Percentiles rank a stretch among this genome's conserved stretches.
Conservation (phyloP, 2,888 invertebrate species). For the Hetaerina titia region DNA sequence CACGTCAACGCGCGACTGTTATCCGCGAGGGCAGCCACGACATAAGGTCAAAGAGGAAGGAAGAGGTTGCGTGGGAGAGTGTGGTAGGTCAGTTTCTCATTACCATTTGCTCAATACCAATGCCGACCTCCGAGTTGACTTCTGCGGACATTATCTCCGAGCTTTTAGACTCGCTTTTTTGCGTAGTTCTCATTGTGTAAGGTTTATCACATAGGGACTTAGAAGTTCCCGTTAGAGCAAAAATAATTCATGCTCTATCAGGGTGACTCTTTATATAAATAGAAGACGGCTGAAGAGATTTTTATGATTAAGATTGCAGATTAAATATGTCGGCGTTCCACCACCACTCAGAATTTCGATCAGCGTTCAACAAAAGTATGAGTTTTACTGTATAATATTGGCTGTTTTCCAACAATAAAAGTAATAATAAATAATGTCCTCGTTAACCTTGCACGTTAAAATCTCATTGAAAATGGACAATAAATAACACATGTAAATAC, state of each 20-base stretch:
- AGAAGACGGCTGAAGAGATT: too few species aligned
- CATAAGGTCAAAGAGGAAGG: not conserved
- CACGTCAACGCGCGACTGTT: not conserved
- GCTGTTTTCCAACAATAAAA: too few species aligned
- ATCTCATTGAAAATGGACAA: too few species aligned
- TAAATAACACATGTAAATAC: too few species aligned
- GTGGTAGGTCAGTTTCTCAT: not conserved
- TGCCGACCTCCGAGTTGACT: not conserved
- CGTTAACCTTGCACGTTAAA: too few species aligned
- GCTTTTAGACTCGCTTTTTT: not conserved
- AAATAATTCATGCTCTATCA: not conserved
- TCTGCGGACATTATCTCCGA: not conserved
- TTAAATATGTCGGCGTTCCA: too few species aligned
- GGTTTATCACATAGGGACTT: not conserved
- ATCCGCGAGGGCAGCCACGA: not conserved
- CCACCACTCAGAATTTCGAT: too few species aligned
- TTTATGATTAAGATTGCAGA: too few species aligned
- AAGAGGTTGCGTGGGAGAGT: not conserved
- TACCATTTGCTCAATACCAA: not conserved
- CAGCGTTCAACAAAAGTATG: too few species aligned
- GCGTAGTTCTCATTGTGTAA: not conserved
- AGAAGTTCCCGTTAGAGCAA: not conserved
- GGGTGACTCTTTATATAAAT: too few species aligned
- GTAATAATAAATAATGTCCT: too few species aligned
- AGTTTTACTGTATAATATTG: too few species aligned